Percentiles rank a stretch among this genome's conserved stretches.
Conservation (phyloP, 92 coral and sea anemone genomes). For the Meandrina meandrites region DNA sequence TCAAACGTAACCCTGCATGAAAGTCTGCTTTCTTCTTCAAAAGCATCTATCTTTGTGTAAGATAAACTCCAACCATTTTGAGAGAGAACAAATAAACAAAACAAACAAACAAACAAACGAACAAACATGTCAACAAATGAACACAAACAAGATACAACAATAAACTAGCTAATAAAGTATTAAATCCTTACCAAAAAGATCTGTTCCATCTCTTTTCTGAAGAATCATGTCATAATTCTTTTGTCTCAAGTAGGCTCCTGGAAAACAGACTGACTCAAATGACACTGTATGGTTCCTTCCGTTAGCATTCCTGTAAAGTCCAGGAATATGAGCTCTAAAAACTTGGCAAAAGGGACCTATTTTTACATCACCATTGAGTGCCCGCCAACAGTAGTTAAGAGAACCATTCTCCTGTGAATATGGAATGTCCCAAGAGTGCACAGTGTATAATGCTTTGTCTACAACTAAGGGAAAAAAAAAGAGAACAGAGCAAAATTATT, state of each 20-base stretch:
- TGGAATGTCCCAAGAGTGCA: slow-evolving; percentile 72
- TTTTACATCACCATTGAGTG: slow-evolving; percentile 47
- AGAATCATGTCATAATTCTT: slow-evolving; percentile 76
- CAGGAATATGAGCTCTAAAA: slow-evolving; percentile 39
- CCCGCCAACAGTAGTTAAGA: slow-evolving; percentile 65
- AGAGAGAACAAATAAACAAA: too few species aligned
- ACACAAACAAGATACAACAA: not conserved
- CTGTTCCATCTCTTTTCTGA: slow-evolving; percentile 51
- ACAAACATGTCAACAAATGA: too few species aligned
- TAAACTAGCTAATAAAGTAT: not conserved
- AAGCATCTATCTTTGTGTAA: too few species aligned
- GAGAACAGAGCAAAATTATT: too few species aligned
- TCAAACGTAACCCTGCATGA: too few species aligned
- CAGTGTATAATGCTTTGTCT: slow-evolving; percentile 62
- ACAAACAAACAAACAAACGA: not conserved
- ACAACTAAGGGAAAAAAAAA: slow-evolving; percentile 52
- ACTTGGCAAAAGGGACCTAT: slow-evolving; percentile 57
- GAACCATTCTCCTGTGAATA: slow-evolving; percentile 59
- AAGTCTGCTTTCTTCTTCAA: too few species aligned
- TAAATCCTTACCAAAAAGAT: slow-evolving; percentile 38
- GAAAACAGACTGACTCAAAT: slow-evolving; percentile 77
- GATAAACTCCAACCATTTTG: too few species aligned
- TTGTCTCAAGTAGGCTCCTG: slow-evolving; percentile 80
- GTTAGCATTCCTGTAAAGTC: not conserved
- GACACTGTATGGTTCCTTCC: slow-evolving; percentile 42